Evolutionary conservation across 2,113 vertebrate genomes (phyloP).

Genomic region (Pantherophis guttatus): DNA sequence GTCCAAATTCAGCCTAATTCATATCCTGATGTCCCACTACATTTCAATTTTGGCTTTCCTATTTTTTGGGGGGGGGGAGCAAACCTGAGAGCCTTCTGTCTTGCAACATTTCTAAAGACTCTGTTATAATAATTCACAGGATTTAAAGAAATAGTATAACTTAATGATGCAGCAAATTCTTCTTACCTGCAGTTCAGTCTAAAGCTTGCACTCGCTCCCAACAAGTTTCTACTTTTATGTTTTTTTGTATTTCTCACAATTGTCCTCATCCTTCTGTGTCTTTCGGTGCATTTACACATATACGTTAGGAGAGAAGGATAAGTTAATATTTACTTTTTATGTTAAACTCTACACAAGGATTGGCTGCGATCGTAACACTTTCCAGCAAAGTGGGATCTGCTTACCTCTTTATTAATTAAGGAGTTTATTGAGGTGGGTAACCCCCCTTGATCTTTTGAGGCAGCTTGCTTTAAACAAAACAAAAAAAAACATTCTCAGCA

Average conservation of each 20-base stretch:
- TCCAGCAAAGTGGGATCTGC: constrained; percentile 47
- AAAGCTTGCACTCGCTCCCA: constrained; percentile 37
- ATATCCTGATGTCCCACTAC: constrained; percentile 58
- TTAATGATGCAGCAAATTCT: constrained; percentile 66
- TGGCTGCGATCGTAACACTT: constrained; percentile 57
- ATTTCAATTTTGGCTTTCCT: constrained; percentile 66
- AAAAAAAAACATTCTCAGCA: constrained; percentile 60
- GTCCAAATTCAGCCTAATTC: constrained; percentile 62
- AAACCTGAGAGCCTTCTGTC: constrained; percentile 49
- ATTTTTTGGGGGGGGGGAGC: constrained; percentile 38
- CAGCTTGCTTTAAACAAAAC: constrained; percentile 76
- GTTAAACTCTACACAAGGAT: constrained; percentile 58
- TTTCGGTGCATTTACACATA: constrained; percentile 7
- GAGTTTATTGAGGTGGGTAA: constrained; percentile 46
- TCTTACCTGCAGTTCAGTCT: constrained; percentile 65
- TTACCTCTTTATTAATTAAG: constrained; percentile 49
- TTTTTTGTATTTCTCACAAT: constrained; percentile 68
- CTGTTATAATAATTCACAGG: constrained; percentile 62
- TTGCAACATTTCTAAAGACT: constrained; percentile 59
- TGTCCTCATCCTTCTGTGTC: constrained; percentile 33
- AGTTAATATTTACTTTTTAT: constrained; percentile 62
- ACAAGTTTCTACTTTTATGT: constrained; percentile 62
- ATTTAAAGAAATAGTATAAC: constrained; percentile 65
- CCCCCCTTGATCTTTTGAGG: constrained; percentile 42
- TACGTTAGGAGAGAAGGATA: constrained; percentile 53